Percentiles rank a stretch among this genome's conserved stretches.
Conservation (phyloP, 2,113 vertebrate genomes). For the Elgaria multicarinata region DNA sequence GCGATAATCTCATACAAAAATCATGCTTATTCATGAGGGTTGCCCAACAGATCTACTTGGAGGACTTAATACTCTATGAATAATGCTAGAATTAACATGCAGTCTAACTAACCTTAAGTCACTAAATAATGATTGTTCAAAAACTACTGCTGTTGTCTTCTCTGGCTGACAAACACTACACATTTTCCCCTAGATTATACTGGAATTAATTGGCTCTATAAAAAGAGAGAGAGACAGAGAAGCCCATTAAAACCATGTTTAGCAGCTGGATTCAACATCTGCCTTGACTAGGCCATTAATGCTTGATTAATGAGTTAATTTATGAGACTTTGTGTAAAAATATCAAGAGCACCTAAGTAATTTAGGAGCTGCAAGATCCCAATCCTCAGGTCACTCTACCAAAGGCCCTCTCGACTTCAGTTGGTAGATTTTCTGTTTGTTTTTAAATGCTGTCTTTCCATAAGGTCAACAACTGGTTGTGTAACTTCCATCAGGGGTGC, state of each 20-base stretch:
- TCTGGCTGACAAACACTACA: not conserved
- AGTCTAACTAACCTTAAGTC: not conserved
- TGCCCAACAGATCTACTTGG: not conserved
- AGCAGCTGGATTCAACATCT: slow-evolving; percentile 72
- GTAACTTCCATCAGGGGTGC: no score
- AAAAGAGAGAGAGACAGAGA: slow-evolving; percentile 36
- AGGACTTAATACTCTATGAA: not conserved
- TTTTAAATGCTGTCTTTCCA: not conserved
- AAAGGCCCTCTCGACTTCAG: not conserved
- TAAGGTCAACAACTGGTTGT: not conserved
- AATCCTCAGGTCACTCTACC: not conserved
- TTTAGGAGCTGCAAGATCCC: slow-evolving; percentile 7
- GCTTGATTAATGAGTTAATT: slow-evolving; percentile 61
- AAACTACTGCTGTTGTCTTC: not conserved
- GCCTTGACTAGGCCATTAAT: slow-evolving; percentile 64
- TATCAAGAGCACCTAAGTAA: slow-evolving; percentile 38
- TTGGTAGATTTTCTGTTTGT: not conserved
- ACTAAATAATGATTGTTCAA: not conserved
- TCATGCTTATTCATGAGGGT: not conserved
- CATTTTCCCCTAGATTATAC: slow-evolving; percentile 12
- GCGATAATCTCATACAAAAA: not conserved
- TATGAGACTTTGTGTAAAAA: slow-evolving; percentile 44
- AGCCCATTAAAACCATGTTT: slow-evolving; percentile 60
- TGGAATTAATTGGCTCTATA: slow-evolving; percentile 48
- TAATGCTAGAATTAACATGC: not conserved